These are phyloP conservation scores for Ectobius pallidus DNA, from an alignment of 2,888 invertebrate species.

Conservation along the genomic window DNA sequence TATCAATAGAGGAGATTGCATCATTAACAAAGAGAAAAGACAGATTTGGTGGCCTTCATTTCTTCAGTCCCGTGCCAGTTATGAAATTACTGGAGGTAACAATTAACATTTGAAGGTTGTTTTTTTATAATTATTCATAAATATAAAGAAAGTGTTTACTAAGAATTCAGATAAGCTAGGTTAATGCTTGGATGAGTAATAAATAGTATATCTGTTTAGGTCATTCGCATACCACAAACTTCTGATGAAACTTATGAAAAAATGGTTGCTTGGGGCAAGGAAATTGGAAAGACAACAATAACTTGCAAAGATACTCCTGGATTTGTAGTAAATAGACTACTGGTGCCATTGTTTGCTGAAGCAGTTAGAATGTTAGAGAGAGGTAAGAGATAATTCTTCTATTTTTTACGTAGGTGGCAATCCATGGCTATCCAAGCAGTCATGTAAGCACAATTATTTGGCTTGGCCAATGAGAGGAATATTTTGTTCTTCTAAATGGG, in stretches of 20 bases:
- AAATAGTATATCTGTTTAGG: too few relatives aligned
- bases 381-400: conserved; percentile 58
- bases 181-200: too few relatives aligned
- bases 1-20: conserved; percentile 84
- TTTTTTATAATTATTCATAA: too few relatives aligned
- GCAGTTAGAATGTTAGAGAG: conserved; percentile 80
- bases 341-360: conserved; percentile 84
- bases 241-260: conserved; percentile 75
- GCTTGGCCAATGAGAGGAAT: too few relatives aligned
- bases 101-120: too few relatives aligned
- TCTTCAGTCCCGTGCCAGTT: conserved; percentile 90
- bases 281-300: conserved; percentile 82
- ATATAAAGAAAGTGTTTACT: too few relatives aligned
- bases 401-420: too few relatives aligned
- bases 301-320: conserved; percentile 92
- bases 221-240: conserved; percentile 75
- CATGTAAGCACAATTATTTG: too few relatives aligned
- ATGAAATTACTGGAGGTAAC: conserved; percentile 83
- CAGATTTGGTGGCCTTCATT: conserved; percentile 85
- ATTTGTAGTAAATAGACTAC: conserved; percentile 86
- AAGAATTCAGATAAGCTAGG: too few relatives aligned
- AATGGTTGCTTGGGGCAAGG: conserved; percentile 80
- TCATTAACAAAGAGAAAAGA: conserved; percentile 73
- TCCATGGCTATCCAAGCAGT: too few relatives aligned
- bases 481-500: too few relatives aligned